A percentile compares a stretch with the other conserved stretches of the same genome.
phyloP scores from a whole-genome alignment of 2,888 invertebrate species.

The Meteorus colon region DNA sequence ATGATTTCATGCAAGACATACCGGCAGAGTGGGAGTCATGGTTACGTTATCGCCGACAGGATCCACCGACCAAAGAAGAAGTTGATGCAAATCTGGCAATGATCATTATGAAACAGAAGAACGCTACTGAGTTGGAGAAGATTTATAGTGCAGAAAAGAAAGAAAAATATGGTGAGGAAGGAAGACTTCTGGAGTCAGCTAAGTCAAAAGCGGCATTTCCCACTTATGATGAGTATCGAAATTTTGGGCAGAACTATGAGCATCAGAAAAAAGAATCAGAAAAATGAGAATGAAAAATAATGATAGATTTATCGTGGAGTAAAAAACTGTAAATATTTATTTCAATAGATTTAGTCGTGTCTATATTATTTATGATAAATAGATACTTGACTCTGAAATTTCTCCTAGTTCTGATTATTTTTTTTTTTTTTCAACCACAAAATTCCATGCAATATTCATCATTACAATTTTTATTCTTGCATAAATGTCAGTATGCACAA shows the following conservation, averaged over 20 bases:
- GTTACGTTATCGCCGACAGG: slow-evolving; percentile 79
- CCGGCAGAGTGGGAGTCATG: slow-evolving; percentile 94
- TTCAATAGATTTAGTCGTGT: slow-evolving; percentile 36
- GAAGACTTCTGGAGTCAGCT: slow-evolving; percentile 47
- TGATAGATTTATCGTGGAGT: slow-evolving; percentile 16
- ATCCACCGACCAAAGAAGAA: slow-evolving; percentile 85
- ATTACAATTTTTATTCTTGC: not conserved
- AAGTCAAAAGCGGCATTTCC: slow-evolving; percentile 74
- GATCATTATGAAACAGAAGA: slow-evolving; percentile 83
- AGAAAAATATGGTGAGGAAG: slow-evolving; percentile 56
- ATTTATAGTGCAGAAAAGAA: slow-evolving; percentile 72
- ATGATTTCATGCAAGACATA: slow-evolving; percentile 82
- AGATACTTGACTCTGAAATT: slow-evolving; percentile 3
- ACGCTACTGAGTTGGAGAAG: slow-evolving; percentile 82
- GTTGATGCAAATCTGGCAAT: slow-evolving; percentile 80
- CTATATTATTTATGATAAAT: slow-evolving; percentile 25
- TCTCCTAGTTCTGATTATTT: not conserved
- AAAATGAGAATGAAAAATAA: slow-evolving; percentile 31
- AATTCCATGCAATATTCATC: not conserved
- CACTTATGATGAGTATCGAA: slow-evolving; percentile 79
- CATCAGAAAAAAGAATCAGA: slow-evolving; percentile 38
- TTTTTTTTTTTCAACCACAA: not conserved
- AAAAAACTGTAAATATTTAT: slow-evolving; percentile 50
- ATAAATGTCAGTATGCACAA: too few relatives aligned
- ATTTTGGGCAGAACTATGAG: slow-evolving; percentile 49